Evolutionary conservation across 1,140 invertebrate genomes (phyloP), one percentile per base, ranked within the genome.

Genomic region (Heliconius himera): DNA sequence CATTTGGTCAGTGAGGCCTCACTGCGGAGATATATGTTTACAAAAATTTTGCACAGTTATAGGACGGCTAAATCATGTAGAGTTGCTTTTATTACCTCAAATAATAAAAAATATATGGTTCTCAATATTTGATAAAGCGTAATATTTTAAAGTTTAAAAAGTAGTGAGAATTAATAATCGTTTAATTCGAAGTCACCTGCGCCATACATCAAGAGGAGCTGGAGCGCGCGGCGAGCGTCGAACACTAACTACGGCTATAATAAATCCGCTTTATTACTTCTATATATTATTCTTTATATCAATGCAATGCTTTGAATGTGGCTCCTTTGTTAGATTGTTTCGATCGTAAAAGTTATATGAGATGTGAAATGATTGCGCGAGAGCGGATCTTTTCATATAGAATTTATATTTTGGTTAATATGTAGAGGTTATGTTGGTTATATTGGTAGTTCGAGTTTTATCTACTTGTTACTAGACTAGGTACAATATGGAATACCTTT

Each of bases 241-340:
- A 72, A 72, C 76, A 70, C 81, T 82, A 82, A 82, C 81, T 82
- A 79, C 77, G 77, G 54, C 81, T 66, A 73, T 73, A 82, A 82
- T 82, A 82, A 82, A 82, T 82, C 75, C 81, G 70, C 54, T 76
- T 79, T 82, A 82, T 82, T 70, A 74, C 81, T 36, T 41, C 72
- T 82, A 79, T 82, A 82, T 79, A 79, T 82, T 81, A 77, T 81
- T 81, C 33, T 79, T 78, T 71, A 72, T 46, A 78, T 71, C 36
- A 73, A 76, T 60, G 56, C 74, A 76, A 29, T 36, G 60, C 36
- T 49, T 76, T 60, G 33, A 73, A 73, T 76, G 71, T 73, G 49
- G 38, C 73, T 72, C 54, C 75, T 70, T 56, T 76, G 74, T 75
- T 76, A 46, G 76, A 74, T 77, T 51, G 75, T 70, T 41, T 77